Evolutionary conservation across 2,888 invertebrate species (phyloP), one percentile per base, ranked within the genome.

Genomic region (Pterostichus madidus): DNA sequence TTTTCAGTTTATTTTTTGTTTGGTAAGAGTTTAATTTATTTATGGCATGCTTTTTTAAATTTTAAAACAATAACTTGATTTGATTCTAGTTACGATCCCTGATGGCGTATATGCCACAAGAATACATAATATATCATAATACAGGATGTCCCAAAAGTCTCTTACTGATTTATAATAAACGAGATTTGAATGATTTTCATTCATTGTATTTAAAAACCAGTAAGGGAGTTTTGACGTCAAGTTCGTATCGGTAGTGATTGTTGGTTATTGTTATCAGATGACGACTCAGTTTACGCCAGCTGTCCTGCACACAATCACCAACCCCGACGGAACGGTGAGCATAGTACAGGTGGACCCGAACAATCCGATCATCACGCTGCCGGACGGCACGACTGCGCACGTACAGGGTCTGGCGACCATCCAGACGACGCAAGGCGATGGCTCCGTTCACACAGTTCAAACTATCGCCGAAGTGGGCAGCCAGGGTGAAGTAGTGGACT

Each of bases 271-370:
- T 61, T 87, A 86, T 10, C 88, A 92, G 92, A 91, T 92, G 88
- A 89, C 91, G 88, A 92, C 94, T 71, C 94, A 95, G 90, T 97
- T 96, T 90, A 94, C 96, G 83, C 96, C 98, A 84, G 95, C 98
- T 6, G 96, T 98, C 86, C 93, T 98, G 83, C 98, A 98, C 90
- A 98, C 98, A 6, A 98, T 98, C 90, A 97, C 96, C 87, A 98
- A 98, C 91, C 96, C 98, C 0, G 98, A 99, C 92, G 98, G 98
- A 85, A 96, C 98, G 8, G 96, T 99, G 85, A 98, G 98, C 84
- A 95, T 99, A 85, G 98, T 99, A 86, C 98, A 98, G 91, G 96
- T 98, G 86, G 97, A 98, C 92, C 97, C 97, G 80, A 96, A 94
- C 89, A 97, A 96, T 91, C 96, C 97, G 85, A 97, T 98, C 87